Evolutionary conservation across 2,113 vertebrate genomes (phyloP).

Genomic region (Vulpes ferrilata): DNA sequence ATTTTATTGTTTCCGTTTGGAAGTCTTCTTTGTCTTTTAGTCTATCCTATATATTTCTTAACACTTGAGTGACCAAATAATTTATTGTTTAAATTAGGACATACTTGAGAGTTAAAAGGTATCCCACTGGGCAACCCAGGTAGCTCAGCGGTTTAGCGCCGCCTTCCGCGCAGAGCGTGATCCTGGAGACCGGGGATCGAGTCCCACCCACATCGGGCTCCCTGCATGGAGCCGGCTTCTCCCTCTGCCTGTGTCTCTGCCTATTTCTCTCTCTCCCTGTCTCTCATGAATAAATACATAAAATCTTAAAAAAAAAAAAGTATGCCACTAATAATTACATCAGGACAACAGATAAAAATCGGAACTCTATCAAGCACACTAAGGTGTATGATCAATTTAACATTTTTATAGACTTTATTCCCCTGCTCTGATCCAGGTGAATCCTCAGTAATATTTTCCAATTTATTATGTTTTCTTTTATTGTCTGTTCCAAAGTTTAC

Average conservation of each 20-base stretch:
- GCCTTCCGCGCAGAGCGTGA: too few relatives aligned
- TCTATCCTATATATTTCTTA: background rate
- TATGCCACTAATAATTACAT: background rate
- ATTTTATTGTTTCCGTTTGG: background rate
- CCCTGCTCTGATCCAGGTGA: background rate
- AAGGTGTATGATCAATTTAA: background rate
- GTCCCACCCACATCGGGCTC: too few relatives aligned
- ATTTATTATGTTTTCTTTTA: background rate
- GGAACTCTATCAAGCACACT: background rate
- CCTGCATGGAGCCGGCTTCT: too few relatives aligned
- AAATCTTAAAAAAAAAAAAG: too few relatives aligned
- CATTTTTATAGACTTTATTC: background rate
- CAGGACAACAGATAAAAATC: background rate
- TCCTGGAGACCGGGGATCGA: too few relatives aligned
- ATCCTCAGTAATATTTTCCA: background rate
- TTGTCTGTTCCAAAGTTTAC: background rate
- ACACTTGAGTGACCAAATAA: background rate
- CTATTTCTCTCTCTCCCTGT: too few relatives aligned
- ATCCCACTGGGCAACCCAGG: too few relatives aligned
- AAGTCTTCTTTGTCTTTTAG: background rate
- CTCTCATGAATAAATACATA: too few relatives aligned
- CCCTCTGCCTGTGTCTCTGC: too few relatives aligned
- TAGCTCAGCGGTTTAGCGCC: too few relatives aligned
- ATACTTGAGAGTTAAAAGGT: background rate
- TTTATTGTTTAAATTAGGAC: background rate